Evolutionary conservation across 2,797 vertebrate species (phyloP).

Genomic region (Mionectes olivaceus): DNA sequence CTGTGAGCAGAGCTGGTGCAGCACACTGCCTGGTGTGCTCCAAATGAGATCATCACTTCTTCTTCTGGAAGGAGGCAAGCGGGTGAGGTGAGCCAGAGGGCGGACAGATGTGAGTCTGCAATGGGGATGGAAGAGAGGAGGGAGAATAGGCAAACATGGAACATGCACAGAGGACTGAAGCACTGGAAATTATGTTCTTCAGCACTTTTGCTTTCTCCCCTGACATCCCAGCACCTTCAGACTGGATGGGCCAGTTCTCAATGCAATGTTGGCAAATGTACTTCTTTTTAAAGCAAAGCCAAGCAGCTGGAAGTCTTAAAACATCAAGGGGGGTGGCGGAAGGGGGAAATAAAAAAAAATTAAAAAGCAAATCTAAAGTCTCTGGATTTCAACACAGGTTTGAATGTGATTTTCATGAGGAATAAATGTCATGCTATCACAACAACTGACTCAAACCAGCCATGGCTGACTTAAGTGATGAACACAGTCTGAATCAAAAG

Average conservation of each 20-base stretch:
- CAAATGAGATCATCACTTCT: conserved; percentile 44
- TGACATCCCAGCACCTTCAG: neutral
- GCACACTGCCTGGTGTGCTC: neutral
- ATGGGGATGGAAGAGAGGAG: neutral
- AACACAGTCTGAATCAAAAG: neutral
- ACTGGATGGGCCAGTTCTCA: neutral
- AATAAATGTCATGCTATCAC: neutral
- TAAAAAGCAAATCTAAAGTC: neutral
- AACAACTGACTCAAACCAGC: neutral
- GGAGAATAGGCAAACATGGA: neutral
- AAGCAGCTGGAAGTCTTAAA: neutral
- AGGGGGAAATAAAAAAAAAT: neutral
- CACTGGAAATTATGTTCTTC: neutral
- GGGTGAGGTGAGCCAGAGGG: conserved; percentile 62
- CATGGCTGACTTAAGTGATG: neutral
- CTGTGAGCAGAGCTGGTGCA: neutral
- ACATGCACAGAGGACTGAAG: neutral
- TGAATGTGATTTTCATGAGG: neutral
- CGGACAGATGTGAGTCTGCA: conserved; percentile 45
- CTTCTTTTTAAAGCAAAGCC: neutral
- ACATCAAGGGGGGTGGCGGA: neutral
- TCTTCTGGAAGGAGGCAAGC: neutral
- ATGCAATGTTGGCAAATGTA: neutral
- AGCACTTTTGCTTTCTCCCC: neutral
- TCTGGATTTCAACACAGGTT: neutral